phyloP scores from a whole-genome alignment of 2,113 vertebrate species.

The Hipposideros armiger region DNA sequence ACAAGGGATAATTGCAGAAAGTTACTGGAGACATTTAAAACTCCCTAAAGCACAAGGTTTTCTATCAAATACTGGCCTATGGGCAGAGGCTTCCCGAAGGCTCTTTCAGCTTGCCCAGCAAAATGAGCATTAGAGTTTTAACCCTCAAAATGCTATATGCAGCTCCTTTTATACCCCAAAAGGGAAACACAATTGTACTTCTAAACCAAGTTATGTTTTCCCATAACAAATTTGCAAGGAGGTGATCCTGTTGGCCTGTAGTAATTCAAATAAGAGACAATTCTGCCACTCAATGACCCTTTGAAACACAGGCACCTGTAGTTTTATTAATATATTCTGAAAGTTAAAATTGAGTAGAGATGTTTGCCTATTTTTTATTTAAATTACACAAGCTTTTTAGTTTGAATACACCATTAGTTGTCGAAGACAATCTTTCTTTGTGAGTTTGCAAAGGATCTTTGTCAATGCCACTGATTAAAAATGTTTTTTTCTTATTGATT shows the following conservation, averaged over 20 bases:
- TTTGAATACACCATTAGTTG: background rate
- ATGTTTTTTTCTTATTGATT: background rate
- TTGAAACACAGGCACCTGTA: background rate
- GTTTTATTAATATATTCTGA: slow-evolving; percentile 12
- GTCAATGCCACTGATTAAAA: background rate
- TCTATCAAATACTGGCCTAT: slow-evolving; percentile 69
- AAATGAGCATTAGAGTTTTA: slow-evolving; percentile 54
- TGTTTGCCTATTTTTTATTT: background rate
- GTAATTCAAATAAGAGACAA: background rate
- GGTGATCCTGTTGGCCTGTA: background rate
- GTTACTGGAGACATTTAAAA: slow-evolving; percentile 76
- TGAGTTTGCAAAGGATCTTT: background rate
- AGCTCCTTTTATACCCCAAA: slow-evolving; percentile 31
- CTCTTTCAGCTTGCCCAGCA: slow-evolving; percentile 47
- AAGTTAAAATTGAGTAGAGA: background rate
- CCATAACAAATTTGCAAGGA: background rate
- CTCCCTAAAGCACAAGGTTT: slow-evolving; percentile 60
- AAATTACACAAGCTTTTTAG: background rate
- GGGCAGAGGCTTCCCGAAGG: slow-evolving; percentile 34
- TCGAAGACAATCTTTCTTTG: background rate
- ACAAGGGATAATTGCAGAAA: slow-evolving; percentile 77
- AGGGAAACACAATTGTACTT: background rate
- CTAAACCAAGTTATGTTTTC: slow-evolving; percentile 33
- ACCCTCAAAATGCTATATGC: background rate
- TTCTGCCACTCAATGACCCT: background rate